These are phyloP conservation scores for Nothobranchius furzeri DNA, from an alignment of 2,113 vertebrate species.

Conservation along the genomic window DNA sequence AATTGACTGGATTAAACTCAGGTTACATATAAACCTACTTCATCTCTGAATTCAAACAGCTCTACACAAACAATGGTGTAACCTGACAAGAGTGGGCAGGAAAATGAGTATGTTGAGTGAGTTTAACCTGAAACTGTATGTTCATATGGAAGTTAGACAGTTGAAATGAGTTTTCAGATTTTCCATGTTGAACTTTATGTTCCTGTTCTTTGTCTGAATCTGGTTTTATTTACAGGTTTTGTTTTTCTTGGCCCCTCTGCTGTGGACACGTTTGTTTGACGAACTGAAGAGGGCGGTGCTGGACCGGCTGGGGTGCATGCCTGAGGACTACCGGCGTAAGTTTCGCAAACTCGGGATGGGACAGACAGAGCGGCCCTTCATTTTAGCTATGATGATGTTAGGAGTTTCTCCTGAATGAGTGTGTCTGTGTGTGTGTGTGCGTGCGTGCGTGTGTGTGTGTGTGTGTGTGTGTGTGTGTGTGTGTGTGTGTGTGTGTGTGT, in stretches of 20 bases:
- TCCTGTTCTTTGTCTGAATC: conserved; percentile 2
- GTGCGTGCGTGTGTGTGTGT: conserved; percentile 17
- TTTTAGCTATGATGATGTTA: conserved; percentile 10
- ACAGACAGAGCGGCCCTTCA: no score
- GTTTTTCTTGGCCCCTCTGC: conserved; percentile 8
- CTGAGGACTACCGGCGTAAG: no score
- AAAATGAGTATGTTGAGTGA: conserved; percentile 23
- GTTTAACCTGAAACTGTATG: conserved; percentile 2
- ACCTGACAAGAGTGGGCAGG: conserved; percentile 13
- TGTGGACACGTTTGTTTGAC: conserved; percentile 2
- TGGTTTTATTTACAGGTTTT: conserved; percentile 4
- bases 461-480: background rate
- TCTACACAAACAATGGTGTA: background rate
- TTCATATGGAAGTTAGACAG: conserved; percentile 9
- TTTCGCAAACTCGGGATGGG: no score
- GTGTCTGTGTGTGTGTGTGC: conserved; percentile 25
- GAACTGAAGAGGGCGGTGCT: no score
- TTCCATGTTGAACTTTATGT: conserved; percentile 10
- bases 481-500: conserved; percentile 27
- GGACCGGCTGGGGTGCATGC: no score
- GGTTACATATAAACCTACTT: background rate
- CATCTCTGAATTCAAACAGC: background rate
- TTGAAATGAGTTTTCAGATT: conserved; percentile 5
- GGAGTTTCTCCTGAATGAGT: conserved; percentile 16
- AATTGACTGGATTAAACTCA: conserved; percentile 1